A percentile compares a stretch with the other conserved stretches of the same genome.
phyloP scores from a whole-genome alignment of 2,888 invertebrate species.

The Apantesis nais region DNA sequence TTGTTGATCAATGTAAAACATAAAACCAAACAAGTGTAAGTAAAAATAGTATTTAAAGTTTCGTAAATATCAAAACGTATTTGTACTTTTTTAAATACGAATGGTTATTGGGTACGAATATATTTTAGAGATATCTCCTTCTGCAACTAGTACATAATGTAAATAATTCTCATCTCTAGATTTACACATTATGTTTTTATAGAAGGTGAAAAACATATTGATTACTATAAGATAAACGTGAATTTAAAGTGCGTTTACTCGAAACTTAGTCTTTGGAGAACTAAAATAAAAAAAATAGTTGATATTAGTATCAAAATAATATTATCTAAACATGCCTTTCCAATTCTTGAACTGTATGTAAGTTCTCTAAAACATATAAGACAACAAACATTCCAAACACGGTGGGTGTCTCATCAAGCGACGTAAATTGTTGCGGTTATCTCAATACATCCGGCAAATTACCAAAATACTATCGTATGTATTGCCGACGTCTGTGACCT shows the following conservation, averaged over 20 bases:
- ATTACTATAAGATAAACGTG: neutral
- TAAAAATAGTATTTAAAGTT: too few relatives aligned
- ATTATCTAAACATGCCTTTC: neutral
- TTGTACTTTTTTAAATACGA: too few relatives aligned
- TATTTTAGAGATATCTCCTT: too few relatives aligned
- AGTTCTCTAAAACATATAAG: conserved; percentile 4
- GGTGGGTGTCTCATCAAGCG: conserved; percentile 54
- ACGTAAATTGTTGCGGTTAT: conserved; percentile 60
- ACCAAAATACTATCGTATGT: conserved; percentile 65
- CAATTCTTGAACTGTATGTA: neutral
- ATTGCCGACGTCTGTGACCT: conserved; percentile 71
- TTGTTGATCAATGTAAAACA: neutral
- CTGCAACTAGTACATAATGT: too few relatives aligned
- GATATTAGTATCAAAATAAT: neutral
- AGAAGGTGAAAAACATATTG: neutral
- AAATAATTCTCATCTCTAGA: too few relatives aligned
- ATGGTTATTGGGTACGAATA: too few relatives aligned
- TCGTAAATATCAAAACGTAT: too few relatives aligned
- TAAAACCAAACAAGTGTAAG: neutral
- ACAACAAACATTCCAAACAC: conserved; percentile 25
- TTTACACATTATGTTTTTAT: too few relatives aligned
- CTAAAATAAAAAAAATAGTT: neutral
- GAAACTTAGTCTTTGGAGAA: neutral
- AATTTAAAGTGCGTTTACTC: too few relatives aligned
- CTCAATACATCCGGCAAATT: conserved; percentile 76